Conservation (phyloP, 1,140 invertebrate genomes). For the Trichonephila clavipes region DNA sequence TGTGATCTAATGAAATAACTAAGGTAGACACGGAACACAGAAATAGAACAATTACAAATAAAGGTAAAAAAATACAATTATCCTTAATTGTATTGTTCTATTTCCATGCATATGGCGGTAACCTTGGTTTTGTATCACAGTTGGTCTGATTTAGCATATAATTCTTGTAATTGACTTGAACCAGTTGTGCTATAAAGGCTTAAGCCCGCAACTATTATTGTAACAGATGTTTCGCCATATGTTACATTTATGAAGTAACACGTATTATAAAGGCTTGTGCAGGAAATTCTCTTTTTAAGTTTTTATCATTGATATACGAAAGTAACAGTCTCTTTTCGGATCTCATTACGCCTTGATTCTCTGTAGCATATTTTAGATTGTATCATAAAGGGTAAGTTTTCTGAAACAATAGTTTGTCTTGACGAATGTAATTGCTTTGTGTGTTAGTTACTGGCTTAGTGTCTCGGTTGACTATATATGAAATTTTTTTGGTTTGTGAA, state of each 20-base stretch:
- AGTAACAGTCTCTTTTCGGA: not conserved
- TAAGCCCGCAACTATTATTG: not conserved
- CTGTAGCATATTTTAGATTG: not conserved
- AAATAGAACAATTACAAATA: not conserved
- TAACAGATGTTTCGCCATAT: conserved; percentile 16
- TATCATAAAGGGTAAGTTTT: not conserved
- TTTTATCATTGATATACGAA: not conserved
- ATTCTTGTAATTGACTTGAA: not conserved
- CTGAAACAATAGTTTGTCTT: not conserved
- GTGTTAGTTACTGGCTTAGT: too few species aligned
- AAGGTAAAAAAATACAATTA: not conserved
- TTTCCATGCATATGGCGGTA: not conserved
- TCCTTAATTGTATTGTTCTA: conserved; percentile 7
- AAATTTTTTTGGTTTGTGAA: too few species aligned
- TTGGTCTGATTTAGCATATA: not conserved
- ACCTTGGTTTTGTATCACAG: not conserved
- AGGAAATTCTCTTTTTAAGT: not conserved
- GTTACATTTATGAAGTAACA: not conserved
- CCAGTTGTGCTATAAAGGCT: not conserved
- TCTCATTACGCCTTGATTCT: not conserved
- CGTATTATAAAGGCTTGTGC: not conserved
- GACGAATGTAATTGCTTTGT: too few species aligned
- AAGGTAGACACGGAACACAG: not conserved
- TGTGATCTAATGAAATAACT: not conserved
- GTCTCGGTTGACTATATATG: too few species aligned